Conservation (phyloP, 2,113 vertebrate genomes). For the Lipophrys pholis region DNA sequence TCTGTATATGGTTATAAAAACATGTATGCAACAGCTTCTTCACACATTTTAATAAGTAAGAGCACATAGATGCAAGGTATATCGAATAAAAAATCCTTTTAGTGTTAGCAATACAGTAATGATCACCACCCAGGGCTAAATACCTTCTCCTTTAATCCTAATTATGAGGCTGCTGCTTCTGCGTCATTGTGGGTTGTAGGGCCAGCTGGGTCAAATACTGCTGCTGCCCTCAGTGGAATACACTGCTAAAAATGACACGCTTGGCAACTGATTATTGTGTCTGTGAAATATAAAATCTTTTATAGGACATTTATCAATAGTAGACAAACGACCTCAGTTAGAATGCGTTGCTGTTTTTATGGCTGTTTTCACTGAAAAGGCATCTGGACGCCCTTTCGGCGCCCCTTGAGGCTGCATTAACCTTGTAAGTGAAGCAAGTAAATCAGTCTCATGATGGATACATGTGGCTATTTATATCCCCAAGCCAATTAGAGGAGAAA, state of each 20-base stretch:
- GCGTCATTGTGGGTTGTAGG: slow-evolving; percentile 62
- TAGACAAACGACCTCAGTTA: no score
- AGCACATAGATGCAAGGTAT: background rate
- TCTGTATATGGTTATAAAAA: no score
- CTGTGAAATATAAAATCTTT: no score
- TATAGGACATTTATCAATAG: no score
- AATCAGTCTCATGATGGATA: slow-evolving; percentile 67
- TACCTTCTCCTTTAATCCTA: slow-evolving; percentile 43
- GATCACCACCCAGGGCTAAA: slow-evolving; percentile 38
- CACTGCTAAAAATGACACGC: slow-evolving; percentile 38
- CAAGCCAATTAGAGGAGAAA: slow-evolving; percentile 71
- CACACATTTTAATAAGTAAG: background rate
- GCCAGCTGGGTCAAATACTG: slow-evolving; percentile 50
- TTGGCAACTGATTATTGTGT: background rate
- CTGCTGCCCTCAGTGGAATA: slow-evolving; percentile 36
- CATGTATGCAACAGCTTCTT: no score
- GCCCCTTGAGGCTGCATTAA: slow-evolving; percentile 60
- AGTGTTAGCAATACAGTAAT: background rate
- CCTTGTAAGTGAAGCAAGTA: slow-evolving; percentile 72
- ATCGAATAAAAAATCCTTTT: background rate
- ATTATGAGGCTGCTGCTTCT: slow-evolving; percentile 46
- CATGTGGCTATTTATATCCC: slow-evolving; percentile 75
- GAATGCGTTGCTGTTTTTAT: no score
- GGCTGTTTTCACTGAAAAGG: background rate
- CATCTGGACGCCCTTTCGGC: slow-evolving; percentile 6